Base-by-base conservation (phyloP, 2,113 vertebrate genomes). In the Pipra filicauda region DNA sequence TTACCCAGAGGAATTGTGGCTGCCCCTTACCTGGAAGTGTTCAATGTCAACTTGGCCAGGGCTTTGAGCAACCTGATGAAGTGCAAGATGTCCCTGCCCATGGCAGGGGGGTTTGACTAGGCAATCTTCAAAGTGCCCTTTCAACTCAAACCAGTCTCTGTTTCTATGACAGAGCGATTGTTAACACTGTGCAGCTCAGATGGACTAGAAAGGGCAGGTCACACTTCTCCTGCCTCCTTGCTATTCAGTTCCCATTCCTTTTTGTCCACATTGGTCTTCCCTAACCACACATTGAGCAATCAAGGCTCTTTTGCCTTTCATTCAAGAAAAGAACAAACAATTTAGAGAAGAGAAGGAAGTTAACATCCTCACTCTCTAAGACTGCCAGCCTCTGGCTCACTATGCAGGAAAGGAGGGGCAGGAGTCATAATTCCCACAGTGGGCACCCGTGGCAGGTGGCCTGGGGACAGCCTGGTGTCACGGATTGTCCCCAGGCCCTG, bases 351-450 rank as follows among this genome's bases (percentile, higher is more conserved):
- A 54, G 18, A 61, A 75, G 28, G 35, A 44, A 28, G 28, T 70
- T 24, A 44, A 55, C 6, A 4, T 27, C 21, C 5, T 41, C 23
- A 14, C 54, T 82, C 11, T 70, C 44, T 9, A n/a, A 19, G 20
- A 21, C 49, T 48, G 49, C 37, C 3, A 3, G 33, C 6, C 30
- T 44, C 30, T 73, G 46, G 8, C 30, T 89, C 62, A 12, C 13
- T 30, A 11, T 67, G 49, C 31, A 64, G 54, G 19, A 71, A 73
- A 17, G 30, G 37, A 30, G 5, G 3, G 41, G 46, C 41, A 27
- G n/a, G n/a, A 33, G 44, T 23, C 1, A 0, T 55, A 28, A 26
- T 57, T 83, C 49, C 49, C 44, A 39, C 18, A 1, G 57, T 1
- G 24, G 64, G 26, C 21, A 61, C 9, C 20, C 71, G 33, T 1